Base-by-base conservation (phyloP, 2,113 vertebrate species). In the Upupa epops region DNA sequence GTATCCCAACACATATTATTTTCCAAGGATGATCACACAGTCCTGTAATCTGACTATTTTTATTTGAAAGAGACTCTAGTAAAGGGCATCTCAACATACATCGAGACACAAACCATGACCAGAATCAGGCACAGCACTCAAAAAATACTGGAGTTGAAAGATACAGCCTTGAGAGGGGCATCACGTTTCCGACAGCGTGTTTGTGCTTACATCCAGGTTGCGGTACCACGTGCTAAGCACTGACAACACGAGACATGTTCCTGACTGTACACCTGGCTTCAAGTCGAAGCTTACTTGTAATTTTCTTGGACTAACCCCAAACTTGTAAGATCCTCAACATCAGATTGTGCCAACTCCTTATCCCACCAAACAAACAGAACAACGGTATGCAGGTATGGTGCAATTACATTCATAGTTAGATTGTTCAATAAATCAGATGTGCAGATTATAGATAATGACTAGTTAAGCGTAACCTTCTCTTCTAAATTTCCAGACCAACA, bases 281-380 rank as follows among this genome's bases (percentile, higher is more conserved):
- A 85, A 37, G 79, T 73, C 68, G 48, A 73, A 29, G 16, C 18
- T 68, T 15, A 28, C 13, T 15, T 59, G 25, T 5, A 8, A 24
- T 54, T 80, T 64, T 71, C 72, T 54, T 86, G 90, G 86, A 88
- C 59, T 42, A 48, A 74, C 55, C 24, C 69, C 88, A 94, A 52
- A n/a, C 72, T 61, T 65, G 36, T 11, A 51, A 58, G 51, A 65
- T 55, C 49, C 91, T 88, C 52, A 74, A 34, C 73, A 75, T 37
- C 20, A 54, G 61, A 86, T 93, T 93, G 54, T 59, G 89, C 89
- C 94, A 89, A 88, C 45, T 61, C 74, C 64, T 88, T 89, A 80
- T 68, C 17, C 17, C 52, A 66, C 11, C 4, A 64, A 80, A 9
- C 42, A 85, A 89, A 82, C 32, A 83, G 17, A 75, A 88, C 22